These are phyloP conservation scores for Tautogolabrus adspersus DNA, from an alignment of 2,113 vertebrate species.

Conservation along the genomic window DNA sequence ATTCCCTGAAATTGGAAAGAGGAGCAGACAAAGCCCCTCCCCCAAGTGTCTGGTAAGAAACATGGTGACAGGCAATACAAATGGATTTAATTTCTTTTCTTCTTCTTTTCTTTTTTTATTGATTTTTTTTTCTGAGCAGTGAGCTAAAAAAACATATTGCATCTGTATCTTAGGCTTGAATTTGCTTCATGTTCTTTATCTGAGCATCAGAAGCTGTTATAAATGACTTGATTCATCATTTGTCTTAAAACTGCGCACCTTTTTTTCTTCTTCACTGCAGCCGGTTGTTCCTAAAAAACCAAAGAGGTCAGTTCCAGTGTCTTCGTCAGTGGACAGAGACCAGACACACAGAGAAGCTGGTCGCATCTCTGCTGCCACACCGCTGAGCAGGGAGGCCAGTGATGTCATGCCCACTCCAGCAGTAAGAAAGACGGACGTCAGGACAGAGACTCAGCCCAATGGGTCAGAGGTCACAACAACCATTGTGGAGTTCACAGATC, in stretches of 20 bases:
- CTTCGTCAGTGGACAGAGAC: constrained; percentile 78
- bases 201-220: not conserved
- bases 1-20: too few species aligned
- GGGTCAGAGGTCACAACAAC: constrained; percentile 85
- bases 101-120: not conserved
- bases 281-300: constrained; percentile 85
- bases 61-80: too few species aligned
- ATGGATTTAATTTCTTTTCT: not conserved
- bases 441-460: constrained; percentile 83
- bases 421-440: constrained; percentile 80
- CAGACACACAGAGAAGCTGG: constrained; percentile 70
- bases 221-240: not conserved
- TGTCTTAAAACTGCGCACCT: not conserved
- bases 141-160: not conserved
- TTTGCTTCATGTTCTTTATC: not conserved
- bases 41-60: too few species aligned
- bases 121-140: not conserved
- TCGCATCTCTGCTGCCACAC: constrained; percentile 40
- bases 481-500: constrained; percentile 83
- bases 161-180: not conserved
- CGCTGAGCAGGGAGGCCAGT: constrained; percentile 78
- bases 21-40: too few species aligned
- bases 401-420: constrained; percentile 68
- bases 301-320: constrained; percentile 82
- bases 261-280: constrained; percentile 49